These are phyloP conservation scores for Bombus superbus DNA, from an alignment of 1,140 invertebrate species.

Conservation along the genomic window DNA sequence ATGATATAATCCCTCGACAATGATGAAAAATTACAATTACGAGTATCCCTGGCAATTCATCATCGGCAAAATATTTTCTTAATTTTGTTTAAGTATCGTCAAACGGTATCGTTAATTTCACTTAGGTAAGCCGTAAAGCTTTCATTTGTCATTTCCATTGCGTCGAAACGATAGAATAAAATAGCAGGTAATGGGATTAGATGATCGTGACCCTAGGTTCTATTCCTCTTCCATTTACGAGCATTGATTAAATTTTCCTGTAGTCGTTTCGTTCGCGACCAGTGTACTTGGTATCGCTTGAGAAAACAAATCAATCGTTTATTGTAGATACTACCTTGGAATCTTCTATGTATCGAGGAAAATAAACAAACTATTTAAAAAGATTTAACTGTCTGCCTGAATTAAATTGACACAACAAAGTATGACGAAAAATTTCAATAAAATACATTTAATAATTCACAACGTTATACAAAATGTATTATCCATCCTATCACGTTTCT, in stretches of 20 bases:
- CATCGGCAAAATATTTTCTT: background rate
- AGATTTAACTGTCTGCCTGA: background rate
- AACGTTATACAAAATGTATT: too few relatives aligned
- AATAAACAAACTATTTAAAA: background rate
- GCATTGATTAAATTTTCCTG: background rate
- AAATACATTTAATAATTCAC: background rate
- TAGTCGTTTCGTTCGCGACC: background rate
- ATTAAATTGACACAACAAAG: background rate
- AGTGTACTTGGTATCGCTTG: background rate
- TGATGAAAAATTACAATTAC: slow-evolving; percentile 5
- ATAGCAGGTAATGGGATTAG: background rate
- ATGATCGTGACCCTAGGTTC: background rate
- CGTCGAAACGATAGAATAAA: background rate
- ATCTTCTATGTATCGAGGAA: background rate
- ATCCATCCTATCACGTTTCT: background rate
- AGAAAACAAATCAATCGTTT: background rate
- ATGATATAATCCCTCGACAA: slow-evolving; percentile 26
- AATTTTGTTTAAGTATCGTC: background rate
- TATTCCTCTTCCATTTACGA: background rate
- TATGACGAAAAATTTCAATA: background rate
- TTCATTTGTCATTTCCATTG: background rate
- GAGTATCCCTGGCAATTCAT: background rate
- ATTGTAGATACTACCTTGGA: background rate
- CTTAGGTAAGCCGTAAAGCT: too few relatives aligned
- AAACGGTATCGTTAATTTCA: background rate